A percentile compares a stretch with the other conserved stretches of the same genome.
Evolutionary conservation across 2,888 invertebrate genomes (phyloP).

Genomic region (Trilocha varians): DNA sequence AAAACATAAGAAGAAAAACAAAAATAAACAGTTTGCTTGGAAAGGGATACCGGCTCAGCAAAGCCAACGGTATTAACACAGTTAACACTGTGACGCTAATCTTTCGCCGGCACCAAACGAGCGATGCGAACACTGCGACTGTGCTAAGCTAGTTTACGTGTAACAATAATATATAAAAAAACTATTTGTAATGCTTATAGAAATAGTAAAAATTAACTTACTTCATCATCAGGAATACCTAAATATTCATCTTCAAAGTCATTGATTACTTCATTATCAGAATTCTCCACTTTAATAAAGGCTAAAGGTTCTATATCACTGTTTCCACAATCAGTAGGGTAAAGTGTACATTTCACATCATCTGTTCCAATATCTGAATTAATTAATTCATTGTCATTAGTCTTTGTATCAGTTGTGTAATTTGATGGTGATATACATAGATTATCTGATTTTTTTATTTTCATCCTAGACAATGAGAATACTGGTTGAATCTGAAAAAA

Average conservation of each 20-base stretch:
- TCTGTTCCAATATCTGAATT: neutral
- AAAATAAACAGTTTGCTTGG: too few species aligned
- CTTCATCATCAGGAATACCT: constrained; percentile 11
- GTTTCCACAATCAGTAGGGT: neutral
- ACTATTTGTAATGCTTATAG: too few species aligned
- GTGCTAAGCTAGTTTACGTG: neutral
- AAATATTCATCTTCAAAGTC: constrained; percentile 10
- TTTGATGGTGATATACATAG: neutral
- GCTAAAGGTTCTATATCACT: constrained; percentile 7
- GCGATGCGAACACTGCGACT: neutral
- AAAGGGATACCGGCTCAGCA: too few species aligned
- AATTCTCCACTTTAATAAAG: constrained; percentile 30
- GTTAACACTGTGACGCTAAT: too few species aligned
- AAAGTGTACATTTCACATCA: neutral
- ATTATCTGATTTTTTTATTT: constrained; percentile 1
- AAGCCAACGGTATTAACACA: too few species aligned
- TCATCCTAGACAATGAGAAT: constrained; percentile 4
- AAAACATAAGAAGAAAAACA: too few species aligned
- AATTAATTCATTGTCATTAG: neutral
- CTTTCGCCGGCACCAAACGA: too few species aligned
- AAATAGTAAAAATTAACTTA: neutral
- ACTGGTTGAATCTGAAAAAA: neutral
- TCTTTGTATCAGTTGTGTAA: neutral
- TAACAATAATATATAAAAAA: too few species aligned
- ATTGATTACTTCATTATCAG: constrained; percentile 7